Evolutionary conservation across 1,140 invertebrate genomes (phyloP).

Genomic region (Tetramorium simillimum): DNA sequence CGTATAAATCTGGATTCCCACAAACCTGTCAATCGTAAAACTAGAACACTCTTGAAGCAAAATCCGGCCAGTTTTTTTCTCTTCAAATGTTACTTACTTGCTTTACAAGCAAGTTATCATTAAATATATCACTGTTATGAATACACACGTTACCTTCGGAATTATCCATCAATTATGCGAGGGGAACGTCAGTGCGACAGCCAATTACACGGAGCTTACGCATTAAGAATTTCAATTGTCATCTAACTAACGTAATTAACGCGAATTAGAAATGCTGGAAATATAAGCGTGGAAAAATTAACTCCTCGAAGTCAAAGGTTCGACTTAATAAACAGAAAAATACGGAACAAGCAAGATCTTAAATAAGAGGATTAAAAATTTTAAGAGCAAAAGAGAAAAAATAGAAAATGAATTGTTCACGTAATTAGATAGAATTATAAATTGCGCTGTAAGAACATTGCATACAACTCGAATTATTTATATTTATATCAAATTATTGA

Average conservation of each 20-base stretch:
- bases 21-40: slow-evolving; percentile 36
- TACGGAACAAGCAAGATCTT: background rate
- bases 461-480: background rate
- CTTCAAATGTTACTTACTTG: background rate
- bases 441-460: background rate
- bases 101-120: slow-evolving; percentile 16
- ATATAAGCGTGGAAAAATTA: slow-evolving; percentile 17
- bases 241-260: slow-evolving; percentile 2
- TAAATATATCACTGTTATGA: background rate
- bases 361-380: slow-evolving; percentile 21
- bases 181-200: background rate
- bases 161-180: background rate
- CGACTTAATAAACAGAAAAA: background rate
- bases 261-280: slow-evolving; percentile 5
- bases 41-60: slow-evolving; percentile 3
- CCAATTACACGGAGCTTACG: slow-evolving; percentile 15
- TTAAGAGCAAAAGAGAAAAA: background rate
- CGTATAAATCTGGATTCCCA: background rate
- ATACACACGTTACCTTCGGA: background rate
- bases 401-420: background rate
- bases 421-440: background rate
- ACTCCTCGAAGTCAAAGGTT: background rate
- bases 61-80: slow-evolving; percentile 13
- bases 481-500: slow-evolving; percentile 16
- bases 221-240: background rate